Evolutionary conservation across 2,888 invertebrate genomes (phyloP).

Genomic region (Cylindroiulus punctatus): DNA sequence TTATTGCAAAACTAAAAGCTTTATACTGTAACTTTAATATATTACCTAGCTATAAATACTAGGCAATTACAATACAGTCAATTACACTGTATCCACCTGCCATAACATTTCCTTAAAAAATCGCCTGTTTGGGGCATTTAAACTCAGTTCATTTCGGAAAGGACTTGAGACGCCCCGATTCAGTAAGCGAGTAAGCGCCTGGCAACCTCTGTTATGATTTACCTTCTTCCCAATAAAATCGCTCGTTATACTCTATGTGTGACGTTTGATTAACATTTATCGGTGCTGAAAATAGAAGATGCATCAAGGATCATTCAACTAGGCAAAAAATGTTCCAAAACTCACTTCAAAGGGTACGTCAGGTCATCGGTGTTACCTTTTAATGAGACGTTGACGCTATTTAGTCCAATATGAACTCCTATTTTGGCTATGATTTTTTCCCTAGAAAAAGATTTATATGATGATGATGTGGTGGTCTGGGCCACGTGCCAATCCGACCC

Average conservation of each 20-base stretch:
- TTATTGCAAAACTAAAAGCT: not conserved
- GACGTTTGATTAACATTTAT: conserved; percentile 56
- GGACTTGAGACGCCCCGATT: not conserved
- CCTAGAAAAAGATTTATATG: conserved; percentile 89
- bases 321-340: not conserved
- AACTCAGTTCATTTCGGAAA: not conserved
- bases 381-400: conserved; percentile 94
- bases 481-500: conserved; percentile 96
- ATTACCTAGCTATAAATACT: too few relatives aligned
- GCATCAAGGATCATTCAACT: conserved; percentile 40
- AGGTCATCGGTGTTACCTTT: conserved; percentile 73
- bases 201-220: not conserved
- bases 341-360: conserved; percentile 24
- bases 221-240: conserved; percentile 85
- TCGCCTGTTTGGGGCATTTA: not conserved
- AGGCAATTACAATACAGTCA: not conserved
- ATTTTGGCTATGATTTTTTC: conserved; percentile 88
- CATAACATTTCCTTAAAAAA: not conserved
- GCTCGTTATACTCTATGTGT: conserved; percentile 93
- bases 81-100: not conserved
- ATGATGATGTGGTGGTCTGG: conserved; percentile 80
- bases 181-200: not conserved
- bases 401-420: conserved; percentile 90
- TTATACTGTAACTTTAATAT: not conserved
- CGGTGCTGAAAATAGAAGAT: conserved; percentile 50